A percentile compares a stretch with the other conserved stretches of the same genome.
Evolutionary conservation across 2,797 vertebrate species (phyloP).

Genomic region (Gallinago nigripennis): DNA sequence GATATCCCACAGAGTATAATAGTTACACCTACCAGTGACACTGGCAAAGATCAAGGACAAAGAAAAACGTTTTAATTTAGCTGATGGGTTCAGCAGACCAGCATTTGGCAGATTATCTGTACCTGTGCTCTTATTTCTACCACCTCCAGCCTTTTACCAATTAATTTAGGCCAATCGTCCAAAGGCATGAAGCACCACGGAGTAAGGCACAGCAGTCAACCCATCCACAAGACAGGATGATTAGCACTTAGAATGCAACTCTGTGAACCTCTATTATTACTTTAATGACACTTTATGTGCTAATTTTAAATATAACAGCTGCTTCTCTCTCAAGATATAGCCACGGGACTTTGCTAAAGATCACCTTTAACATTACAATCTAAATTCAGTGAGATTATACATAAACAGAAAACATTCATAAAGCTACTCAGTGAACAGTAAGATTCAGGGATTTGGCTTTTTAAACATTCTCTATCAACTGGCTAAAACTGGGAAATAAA

Average conservation of each 20-base stretch:
- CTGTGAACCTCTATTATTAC: slow-evolving; percentile 10
- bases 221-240: neutral
- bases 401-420: slow-evolving; percentile 34
- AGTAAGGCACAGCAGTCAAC: slow-evolving; percentile 31
- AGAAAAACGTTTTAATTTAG: slow-evolving; percentile 45
- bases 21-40: neutral
- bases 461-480: neutral
- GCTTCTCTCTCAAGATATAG: slow-evolving; percentile 47
- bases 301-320: slow-evolving; percentile 60
- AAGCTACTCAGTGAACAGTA: neutral
- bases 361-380: slow-evolving; percentile 41
- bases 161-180: slow-evolving; percentile 15
- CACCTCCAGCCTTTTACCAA: neutral
- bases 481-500: neutral
- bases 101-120: slow-evolving; percentile 17
- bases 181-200: neutral
- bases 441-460: neutral
- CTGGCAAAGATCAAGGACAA: neutral
- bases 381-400: slow-evolving; percentile 47
- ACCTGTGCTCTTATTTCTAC: slow-evolving; percentile 24
- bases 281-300: slow-evolving; percentile 27
- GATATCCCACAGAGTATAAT: neutral
- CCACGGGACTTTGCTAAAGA: slow-evolving; percentile 48
- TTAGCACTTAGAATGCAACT: slow-evolving; percentile 26
- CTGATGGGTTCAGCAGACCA: slow-evolving; percentile 34